Base-by-base conservation (phyloP, 2,113 vertebrate genomes). In the Pteronura brasiliensis region DNA sequence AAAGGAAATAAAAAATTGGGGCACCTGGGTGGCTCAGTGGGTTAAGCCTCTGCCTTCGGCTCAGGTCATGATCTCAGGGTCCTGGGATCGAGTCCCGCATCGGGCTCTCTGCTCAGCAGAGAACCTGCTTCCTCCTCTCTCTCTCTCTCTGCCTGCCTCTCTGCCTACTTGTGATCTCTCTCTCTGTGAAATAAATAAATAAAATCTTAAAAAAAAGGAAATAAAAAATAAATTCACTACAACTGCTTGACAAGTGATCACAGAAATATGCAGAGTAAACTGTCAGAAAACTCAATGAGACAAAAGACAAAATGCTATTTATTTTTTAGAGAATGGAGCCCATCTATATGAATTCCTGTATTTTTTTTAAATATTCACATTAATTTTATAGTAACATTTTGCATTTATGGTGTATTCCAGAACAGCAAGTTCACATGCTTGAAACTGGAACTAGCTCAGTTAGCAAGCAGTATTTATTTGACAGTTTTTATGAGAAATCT, bases 401-500 rank as follows among this genome's bases (percentile, higher is more conserved):
- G 1, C 9, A 61, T 81, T 82, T 79, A 15, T 13, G 6, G 3
- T 80, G 7, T 93, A 6, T 49, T 80, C 77, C 15, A 63, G 9
- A 91, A 82, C 49, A 39, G 20, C 1, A 27, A 47, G 14, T 72
- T 90, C 55, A 63, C 13, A 82, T 55, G 44, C 11, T 55, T 71
- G 72, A 94, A 85, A 77, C 29, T 93, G 42, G 83, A 96, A 15
- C 18, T 55, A 65, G 49, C 69, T 88, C 52, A 55, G 49, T 90
- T 90, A 88, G 79, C n/a, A 93, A 90, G 36, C 8, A 84, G 14
- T 69, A 80, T 21, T 79, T 84, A 85, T 81, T 90, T 95, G 57
- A 95, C 67, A 92, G 25, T 86, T 97, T 97, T 95, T 88, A 14
- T 67, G 94, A 92, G 82, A 91, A 93, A 96, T 89, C 67, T 93